phyloP scores from a whole-genome alignment of 2,797 vertebrate genomes.

The Heliangelus exortis region DNA sequence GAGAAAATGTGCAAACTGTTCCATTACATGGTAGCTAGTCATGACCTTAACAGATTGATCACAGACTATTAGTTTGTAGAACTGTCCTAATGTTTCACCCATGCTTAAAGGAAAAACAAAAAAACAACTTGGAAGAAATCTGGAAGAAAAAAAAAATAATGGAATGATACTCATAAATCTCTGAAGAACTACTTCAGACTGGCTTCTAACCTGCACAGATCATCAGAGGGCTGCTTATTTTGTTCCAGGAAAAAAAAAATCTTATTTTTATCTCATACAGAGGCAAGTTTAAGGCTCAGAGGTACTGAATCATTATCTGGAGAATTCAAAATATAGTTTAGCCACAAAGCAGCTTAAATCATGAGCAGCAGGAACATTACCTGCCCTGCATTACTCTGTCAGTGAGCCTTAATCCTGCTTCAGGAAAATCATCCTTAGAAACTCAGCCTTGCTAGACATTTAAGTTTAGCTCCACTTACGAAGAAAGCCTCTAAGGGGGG shows the following conservation, averaged over 20 bases:
- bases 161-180: background rate
- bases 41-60: background rate
- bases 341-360: background rate
- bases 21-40: background rate
- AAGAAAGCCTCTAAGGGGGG: background rate
- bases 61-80: background rate
- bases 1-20: background rate
- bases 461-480: background rate
- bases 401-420: background rate
- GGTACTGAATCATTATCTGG: background rate
- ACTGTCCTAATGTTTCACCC: background rate
- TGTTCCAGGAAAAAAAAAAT: background rate
- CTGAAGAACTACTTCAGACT: background rate
- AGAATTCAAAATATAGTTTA: background rate
- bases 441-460: background rate
- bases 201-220: background rate
- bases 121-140: background rate
- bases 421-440: constrained; percentile 8
- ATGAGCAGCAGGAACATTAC: background rate
- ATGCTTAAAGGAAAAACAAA: background rate
- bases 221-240: background rate
- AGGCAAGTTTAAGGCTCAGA: background rate
- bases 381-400: background rate
- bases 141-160: background rate
- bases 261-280: background rate